Percentiles rank a stretch among this genome's conserved stretches.
Conservation (phyloP, 2,797 vertebrate genomes). For the Crax fasciolata region DNA sequence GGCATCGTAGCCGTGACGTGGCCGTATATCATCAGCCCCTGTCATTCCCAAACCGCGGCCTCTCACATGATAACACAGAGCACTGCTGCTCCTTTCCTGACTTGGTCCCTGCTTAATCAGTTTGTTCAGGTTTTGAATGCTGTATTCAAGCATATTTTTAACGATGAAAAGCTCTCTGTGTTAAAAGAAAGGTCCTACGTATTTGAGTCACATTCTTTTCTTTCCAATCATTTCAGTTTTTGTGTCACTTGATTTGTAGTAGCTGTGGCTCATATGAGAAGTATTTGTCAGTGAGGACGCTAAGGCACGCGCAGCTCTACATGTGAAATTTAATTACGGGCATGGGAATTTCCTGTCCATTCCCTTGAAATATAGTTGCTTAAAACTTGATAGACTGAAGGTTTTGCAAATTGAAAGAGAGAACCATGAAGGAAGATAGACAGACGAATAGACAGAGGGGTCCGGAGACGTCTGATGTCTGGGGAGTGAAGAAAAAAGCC, state of each 20-base stretch:
- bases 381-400: slow-evolving; percentile 71
- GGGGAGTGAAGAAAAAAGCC: slow-evolving; percentile 51
- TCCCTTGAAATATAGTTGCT: slow-evolving; percentile 64
- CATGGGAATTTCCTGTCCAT: slow-evolving; percentile 69
- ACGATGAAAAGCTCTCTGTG: slow-evolving; percentile 69
- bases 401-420: slow-evolving; percentile 71
- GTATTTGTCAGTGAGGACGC: slow-evolving; percentile 55
- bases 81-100: slow-evolving; percentile 39
- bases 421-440: slow-evolving; percentile 68
- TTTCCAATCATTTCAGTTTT: slow-evolving; percentile 61
- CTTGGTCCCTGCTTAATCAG: slow-evolving; percentile 71
- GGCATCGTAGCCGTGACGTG: slow-evolving; percentile 45
- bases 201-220: slow-evolving; percentile 69
- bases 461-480: slow-evolving; percentile 61
- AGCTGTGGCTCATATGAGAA: slow-evolving; percentile 64
- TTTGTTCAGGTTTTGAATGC: slow-evolving; percentile 76
- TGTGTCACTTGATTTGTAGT: slow-evolving; percentile 69
- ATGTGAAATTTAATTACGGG: slow-evolving; percentile 73
- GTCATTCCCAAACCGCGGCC: slow-evolving; percentile 47
- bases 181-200: slow-evolving; percentile 65
- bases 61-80: slow-evolving; percentile 58
- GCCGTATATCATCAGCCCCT: slow-evolving; percentile 65
- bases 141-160: slow-evolving; percentile 73
- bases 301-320: slow-evolving; percentile 47
- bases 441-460: slow-evolving; percentile 56